phyloP scores from a whole-genome alignment of 2,113 vertebrate genomes.

The Oostethus manadensis region DNA sequence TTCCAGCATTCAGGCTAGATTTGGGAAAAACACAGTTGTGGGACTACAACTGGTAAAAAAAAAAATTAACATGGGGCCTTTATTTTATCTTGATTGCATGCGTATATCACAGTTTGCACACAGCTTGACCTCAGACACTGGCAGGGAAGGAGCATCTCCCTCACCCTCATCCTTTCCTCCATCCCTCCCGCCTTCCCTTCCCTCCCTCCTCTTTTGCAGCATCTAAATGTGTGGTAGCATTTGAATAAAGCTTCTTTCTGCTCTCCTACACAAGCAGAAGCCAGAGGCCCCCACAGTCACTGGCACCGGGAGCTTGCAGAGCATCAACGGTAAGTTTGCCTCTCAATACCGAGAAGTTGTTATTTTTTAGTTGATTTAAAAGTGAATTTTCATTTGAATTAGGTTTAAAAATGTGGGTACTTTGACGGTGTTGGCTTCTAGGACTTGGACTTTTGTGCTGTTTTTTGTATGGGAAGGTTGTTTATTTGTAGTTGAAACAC shows the following conservation, averaged over 20 bases:
- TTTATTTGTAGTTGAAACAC: background rate
- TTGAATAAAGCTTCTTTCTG: constrained; percentile 76
- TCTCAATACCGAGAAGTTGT: constrained; percentile 19
- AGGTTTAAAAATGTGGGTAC: too few relatives aligned
- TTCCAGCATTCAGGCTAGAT: too few relatives aligned
- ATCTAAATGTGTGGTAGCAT: constrained; percentile 61
- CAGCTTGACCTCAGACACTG: constrained; percentile 50
- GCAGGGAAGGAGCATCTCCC: constrained; percentile 24
- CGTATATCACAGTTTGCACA: too few relatives aligned
- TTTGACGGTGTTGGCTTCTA: too few relatives aligned
- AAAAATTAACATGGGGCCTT: too few relatives aligned
- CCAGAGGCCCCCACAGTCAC: constrained; percentile 53
- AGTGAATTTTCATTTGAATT: too few relatives aligned
- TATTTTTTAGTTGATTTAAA: too few relatives aligned
- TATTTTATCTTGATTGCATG: too few relatives aligned
- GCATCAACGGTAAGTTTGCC: constrained; percentile 57
- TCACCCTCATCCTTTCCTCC: constrained; percentile 5
- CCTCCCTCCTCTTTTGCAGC: constrained; percentile 35
- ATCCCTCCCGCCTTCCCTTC: constrained; percentile 3
- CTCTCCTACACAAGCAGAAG: constrained; percentile 61
- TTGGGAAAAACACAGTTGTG: too few relatives aligned
- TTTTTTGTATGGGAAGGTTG: background rate
- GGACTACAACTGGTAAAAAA: too few relatives aligned
- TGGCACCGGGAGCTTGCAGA: constrained; percentile 44
- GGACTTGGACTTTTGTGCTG: background rate